These are phyloP conservation scores for Cyphomyrus plagiostoma DNA, from an alignment of 2,113 vertebrate species.

Conservation along the genomic window DNA sequence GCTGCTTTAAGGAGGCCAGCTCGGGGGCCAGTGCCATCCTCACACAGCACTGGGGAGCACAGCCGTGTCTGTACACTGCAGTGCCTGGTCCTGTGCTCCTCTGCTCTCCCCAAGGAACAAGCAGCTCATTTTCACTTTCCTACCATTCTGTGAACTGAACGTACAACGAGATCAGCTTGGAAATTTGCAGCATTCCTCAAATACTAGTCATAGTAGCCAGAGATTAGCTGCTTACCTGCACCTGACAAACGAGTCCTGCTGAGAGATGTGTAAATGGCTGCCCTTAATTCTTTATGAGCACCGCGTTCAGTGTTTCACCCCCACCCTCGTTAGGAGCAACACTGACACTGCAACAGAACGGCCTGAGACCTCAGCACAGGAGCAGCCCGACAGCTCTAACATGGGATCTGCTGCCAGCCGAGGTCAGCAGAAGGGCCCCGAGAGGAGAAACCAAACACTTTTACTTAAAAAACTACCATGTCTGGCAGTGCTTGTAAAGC, in stretches of 20 bases:
- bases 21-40: not conserved
- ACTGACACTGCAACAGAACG: not conserved
- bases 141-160: not conserved
- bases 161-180: not conserved
- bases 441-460: not conserved
- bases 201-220: not conserved
- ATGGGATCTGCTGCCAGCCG: not conserved
- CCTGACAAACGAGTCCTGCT: not conserved
- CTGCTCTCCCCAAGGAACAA: not conserved
- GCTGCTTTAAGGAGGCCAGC: not conserved
- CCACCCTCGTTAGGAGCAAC: not conserved
- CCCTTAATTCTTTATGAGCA: not conserved
- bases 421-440: not conserved
- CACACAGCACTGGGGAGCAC: not conserved
- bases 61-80: not conserved
- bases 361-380: not conserved
- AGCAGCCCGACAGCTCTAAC: not conserved
- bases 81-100: not conserved
- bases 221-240: not conserved
- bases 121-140: not conserved
- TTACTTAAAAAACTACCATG: not conserved
- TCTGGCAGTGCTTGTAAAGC: not conserved
- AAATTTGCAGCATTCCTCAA: not conserved
- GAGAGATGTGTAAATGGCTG: not conserved
- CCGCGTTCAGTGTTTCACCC: not conserved